Evolutionary conservation across 1,140 invertebrate genomes (phyloP), one percentile per base, ranked within the genome.

Genomic region (Pinna nobilis): DNA sequence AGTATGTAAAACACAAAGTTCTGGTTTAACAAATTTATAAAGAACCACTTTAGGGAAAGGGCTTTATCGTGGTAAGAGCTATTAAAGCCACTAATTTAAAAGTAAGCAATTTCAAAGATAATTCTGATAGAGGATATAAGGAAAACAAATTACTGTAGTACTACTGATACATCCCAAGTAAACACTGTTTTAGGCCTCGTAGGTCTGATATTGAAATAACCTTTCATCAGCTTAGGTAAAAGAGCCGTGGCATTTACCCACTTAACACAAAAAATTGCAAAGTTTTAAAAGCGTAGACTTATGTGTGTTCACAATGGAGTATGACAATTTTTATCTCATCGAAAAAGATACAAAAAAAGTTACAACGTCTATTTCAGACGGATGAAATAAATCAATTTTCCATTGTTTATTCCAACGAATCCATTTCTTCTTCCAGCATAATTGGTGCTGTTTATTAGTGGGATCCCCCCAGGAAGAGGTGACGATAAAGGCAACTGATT

Each of bases 81-180:
- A 57, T 57, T 51, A 78, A 37, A 11, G 64, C 41, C 11, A 25
- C 25, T 33, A 67, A 51, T 72, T 70, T 74, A 15, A 74, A 64
- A 37, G 71, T 74, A 28, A 73, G 66, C 30, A 57, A 20, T 59
- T 68, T 61, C 35, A 76, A 50, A 49, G 44, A 32, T 5, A 68
- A 23, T 11, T 64, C 25, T 11, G 23, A 20, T 6, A 77, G 25
- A 18, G 75, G 74, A 35, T 39, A 67, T 5, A 74, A 44, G 25
- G 55, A n/a, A 28, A 3, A 30, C 33, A 76, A 53, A 61, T 57
- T 74, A 9, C 57, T 47, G 15, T 76, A 67, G n/a, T 78, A 68
- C 18, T 53, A n/a, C n/a, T 33, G 47, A 50, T 9, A 78, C 76
- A 78, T 78, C 72, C 76, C 76, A 80, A 59, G 67, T 76, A 23